Evolutionary conservation across 2,113 vertebrate genomes (phyloP).

Genomic region (Hylia prasina): DNA sequence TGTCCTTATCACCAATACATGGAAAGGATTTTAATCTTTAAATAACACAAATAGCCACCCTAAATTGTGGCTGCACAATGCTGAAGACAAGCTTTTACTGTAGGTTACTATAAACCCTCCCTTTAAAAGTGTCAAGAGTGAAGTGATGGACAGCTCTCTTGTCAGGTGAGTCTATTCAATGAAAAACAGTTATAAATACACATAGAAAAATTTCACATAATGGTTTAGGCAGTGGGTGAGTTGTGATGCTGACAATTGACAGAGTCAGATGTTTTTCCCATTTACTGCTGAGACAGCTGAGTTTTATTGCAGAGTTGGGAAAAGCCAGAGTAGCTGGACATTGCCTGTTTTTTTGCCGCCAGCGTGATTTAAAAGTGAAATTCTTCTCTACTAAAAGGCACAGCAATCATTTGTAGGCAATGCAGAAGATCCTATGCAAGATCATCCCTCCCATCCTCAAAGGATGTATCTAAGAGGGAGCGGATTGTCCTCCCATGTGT

Average conservation of each 20-base stretch:
- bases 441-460: not conserved
- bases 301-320: not conserved
- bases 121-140: not conserved
- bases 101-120: not conserved
- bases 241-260: not conserved
- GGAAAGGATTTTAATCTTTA: not conserved
- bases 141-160: not conserved
- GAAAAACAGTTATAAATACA: not conserved
- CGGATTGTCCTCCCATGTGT: not conserved
- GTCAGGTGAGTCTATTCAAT: conserved; percentile 1
- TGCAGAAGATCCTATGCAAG: not conserved
- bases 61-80: not conserved
- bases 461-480: not conserved
- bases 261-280: not conserved
- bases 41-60: not conserved
- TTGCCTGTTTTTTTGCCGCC: not conserved
- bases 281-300: not conserved
- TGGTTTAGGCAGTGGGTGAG: not conserved
- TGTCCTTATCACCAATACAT: not conserved
- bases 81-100: not conserved
- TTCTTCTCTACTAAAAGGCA: not conserved
- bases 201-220: not conserved
- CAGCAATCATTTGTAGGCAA: not conserved
- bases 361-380: not conserved
- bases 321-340: not conserved